These are phyloP conservation scores for Myopa tessellatipennis DNA, from an alignment of 2,888 invertebrate species.

Conservation along the genomic window DNA sequence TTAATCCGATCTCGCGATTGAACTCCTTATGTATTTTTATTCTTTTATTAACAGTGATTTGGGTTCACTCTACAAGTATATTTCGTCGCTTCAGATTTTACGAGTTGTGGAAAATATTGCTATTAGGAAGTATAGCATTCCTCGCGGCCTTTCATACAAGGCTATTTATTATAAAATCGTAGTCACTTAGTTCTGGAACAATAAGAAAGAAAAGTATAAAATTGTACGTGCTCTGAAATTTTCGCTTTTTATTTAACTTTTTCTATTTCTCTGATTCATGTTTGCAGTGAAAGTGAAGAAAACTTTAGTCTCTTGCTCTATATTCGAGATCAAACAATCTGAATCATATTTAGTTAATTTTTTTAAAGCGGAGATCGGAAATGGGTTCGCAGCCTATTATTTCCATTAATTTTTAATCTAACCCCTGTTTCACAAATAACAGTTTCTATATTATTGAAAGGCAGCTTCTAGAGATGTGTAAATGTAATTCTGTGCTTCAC, in stretches of 20 bases:
- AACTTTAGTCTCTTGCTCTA: neutral
- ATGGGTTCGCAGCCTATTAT: neutral
- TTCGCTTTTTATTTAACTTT: neutral
- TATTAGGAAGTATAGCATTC: too few species aligned
- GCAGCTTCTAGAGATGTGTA: too few species aligned
- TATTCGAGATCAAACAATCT: neutral
- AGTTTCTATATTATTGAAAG: neutral
- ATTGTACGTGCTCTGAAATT: neutral
- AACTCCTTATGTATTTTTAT: too few species aligned
- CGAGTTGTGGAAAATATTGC: too few species aligned
- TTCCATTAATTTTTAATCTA: conserved; percentile 8
- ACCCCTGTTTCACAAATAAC: conserved; percentile 12
- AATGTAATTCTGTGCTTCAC: too few species aligned
- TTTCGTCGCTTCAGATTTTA: too few species aligned
- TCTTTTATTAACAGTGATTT: too few species aligned
- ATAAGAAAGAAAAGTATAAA: neutral
- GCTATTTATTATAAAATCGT: neutral
- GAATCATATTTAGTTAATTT: neutral
- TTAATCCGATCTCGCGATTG: too few species aligned
- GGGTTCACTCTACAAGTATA: too few species aligned
- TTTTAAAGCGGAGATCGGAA: neutral
- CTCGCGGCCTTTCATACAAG: too few species aligned
- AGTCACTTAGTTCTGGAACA: neutral
- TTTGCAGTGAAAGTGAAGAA: conserved; percentile 11
- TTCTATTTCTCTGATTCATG: conserved; percentile 8